phyloP scores from a whole-genome alignment of 2,113 vertebrate species.

The Coturnix japonica region DNA sequence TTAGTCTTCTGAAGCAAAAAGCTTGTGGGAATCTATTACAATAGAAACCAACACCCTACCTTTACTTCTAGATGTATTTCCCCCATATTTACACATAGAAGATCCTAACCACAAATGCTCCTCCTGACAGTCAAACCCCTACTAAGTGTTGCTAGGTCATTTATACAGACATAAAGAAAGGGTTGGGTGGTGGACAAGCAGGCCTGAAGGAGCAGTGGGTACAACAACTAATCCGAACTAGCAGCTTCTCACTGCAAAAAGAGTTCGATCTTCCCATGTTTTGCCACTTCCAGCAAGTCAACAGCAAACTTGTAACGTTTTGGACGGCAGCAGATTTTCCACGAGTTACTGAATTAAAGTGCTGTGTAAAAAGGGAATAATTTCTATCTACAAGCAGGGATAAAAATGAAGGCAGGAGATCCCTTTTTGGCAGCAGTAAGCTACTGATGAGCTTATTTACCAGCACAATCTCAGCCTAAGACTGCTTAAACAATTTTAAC shows the following conservation, averaged over 20 bases:
- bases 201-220: not conserved
- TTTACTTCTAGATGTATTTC: not conserved
- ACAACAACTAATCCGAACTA: not conserved
- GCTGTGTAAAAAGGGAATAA: not conserved
- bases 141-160: not conserved
- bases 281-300: not conserved
- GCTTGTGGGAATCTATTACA: not conserved
- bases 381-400: not conserved
- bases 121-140: not conserved
- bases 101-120: not conserved
- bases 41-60: not conserved
- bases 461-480: not conserved
- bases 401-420: not conserved
- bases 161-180: not conserved
- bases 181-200: not conserved
- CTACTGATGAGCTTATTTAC: not conserved
- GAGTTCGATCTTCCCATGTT: not conserved
- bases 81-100: not conserved
- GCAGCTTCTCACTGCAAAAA: not conserved
- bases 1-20: not conserved
- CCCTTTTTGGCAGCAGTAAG: conserved; percentile 8
- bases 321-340: not conserved
- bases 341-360: not conserved
- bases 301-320: not conserved
- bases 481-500: conserved; percentile 18